These are phyloP conservation scores for Rhorus exstirpatorius DNA, from an alignment of 2,888 invertebrate genomes.

Conservation along the genomic window DNA sequence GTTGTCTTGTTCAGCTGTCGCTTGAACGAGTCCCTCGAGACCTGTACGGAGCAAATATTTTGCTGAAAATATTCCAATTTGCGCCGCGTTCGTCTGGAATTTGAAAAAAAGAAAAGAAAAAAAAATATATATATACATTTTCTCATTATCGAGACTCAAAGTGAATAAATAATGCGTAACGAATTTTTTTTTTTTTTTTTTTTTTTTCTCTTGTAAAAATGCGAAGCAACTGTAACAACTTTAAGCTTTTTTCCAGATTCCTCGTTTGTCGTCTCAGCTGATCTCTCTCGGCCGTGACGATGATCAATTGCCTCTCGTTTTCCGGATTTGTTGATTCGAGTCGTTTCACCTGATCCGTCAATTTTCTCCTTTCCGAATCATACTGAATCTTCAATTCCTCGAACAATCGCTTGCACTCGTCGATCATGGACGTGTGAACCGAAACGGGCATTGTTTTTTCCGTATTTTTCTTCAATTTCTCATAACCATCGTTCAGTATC, in stretches of 20 bases:
- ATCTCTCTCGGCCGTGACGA: constrained; percentile 85
- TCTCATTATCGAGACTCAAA: not conserved
- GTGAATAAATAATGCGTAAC: not conserved
- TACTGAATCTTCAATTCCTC: constrained; percentile 93
- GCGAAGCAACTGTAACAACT: constrained; percentile 85
- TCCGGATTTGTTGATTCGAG: constrained; percentile 86
- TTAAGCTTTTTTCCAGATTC: constrained; percentile 88
- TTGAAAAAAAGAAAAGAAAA: constrained; percentile 22
- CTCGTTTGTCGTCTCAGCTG: constrained; percentile 87
- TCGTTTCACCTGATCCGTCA: constrained; percentile 87
- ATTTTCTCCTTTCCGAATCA: constrained; percentile 89
- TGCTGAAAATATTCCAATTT: constrained; percentile 86
- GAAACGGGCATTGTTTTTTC: constrained; percentile 89
- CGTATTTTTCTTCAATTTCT: constrained; percentile 87
- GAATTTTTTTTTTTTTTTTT: no score
- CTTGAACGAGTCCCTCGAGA: constrained; percentile 87
- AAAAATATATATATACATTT: not conserved
- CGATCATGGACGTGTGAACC: constrained; percentile 90
- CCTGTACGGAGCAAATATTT: constrained; percentile 85
- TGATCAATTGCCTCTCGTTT: constrained; percentile 86
- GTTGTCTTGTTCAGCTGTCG: constrained; percentile 87
- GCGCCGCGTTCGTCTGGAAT: constrained; percentile 85
- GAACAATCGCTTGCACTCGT: constrained; percentile 91
- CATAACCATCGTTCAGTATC: constrained; percentile 87
- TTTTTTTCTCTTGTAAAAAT: no score